Conservation (phyloP, 2,113 vertebrate species). For the Notothenia coriiceps region DNA sequence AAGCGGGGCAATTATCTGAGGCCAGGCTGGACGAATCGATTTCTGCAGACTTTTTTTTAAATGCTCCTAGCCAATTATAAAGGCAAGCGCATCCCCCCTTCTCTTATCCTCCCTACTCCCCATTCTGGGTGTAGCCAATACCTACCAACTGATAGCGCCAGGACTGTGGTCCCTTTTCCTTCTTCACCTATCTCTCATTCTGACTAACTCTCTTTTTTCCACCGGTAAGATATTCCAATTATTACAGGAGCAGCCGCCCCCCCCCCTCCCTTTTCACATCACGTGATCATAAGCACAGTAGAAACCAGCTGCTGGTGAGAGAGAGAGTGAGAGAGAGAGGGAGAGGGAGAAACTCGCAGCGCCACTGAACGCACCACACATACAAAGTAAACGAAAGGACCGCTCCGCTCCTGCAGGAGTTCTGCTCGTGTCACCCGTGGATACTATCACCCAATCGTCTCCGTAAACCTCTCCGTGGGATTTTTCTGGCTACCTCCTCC, state of each 20-base stretch:
- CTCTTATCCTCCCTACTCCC: constrained; percentile 3
- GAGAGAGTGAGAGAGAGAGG: constrained; percentile 18
- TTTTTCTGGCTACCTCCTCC: constrained; percentile 43
- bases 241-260: constrained; percentile 40
- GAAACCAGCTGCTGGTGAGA: constrained; percentile 75
- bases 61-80: constrained; percentile 76
- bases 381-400: constrained; percentile 60
- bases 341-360: constrained; percentile 38
- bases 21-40: constrained; percentile 74
- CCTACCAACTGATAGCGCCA: constrained; percentile 1
- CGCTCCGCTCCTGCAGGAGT: constrained; percentile 27
- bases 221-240: constrained; percentile 58
- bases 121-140: constrained; percentile 10
- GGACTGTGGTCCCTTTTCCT: not conserved
- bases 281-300: constrained; percentile 77
- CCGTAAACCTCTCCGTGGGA: constrained; percentile 46
- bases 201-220: constrained; percentile 48
- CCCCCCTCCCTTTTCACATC: constrained; percentile 49
- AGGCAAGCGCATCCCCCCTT: constrained; percentile 41
- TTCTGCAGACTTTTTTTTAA: constrained; percentile 73
- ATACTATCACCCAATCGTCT: constrained; percentile 57
- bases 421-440: constrained; percentile 63
- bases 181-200: constrained; percentile 13
- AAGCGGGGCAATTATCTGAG: constrained; percentile 75
- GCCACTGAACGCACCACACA: constrained; percentile 62